Evolutionary conservation across 2,888 invertebrate genomes (phyloP), one percentile per base, ranked within the genome.

Genomic region (Ochropleura plecta): DNA sequence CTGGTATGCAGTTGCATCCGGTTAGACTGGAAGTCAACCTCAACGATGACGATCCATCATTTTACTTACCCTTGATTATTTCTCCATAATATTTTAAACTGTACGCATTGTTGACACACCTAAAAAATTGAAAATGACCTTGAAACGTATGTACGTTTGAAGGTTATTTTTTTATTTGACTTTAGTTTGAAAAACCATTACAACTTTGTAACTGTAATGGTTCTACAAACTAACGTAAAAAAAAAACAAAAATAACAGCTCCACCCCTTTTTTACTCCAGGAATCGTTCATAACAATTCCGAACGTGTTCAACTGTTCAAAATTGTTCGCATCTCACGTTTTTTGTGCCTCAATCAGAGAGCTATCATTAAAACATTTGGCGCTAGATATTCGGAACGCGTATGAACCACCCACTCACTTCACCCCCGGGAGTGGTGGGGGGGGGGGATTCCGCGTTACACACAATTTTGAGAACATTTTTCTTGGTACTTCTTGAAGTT

Each of bases 291-390:
- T 53, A 83, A 74, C 65, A 81, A 82, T 70, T 40, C 65, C 64
- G 71, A 66, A 79, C 85, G 76, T 72, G 74, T 80, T 73, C 67
- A 63, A 81, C 73, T 72, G 74, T 80, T 73, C 67, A 63, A 81
- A 81, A 83, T 81, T 71, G 76, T 79, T 78, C 69, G 20, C 76
- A 53, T 69, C 68, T 77, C 80, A 71, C 73, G 65, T 86, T 86
- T 85, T 83, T 86, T 76, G 77, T 77, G 55, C 72, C 63, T 78
- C 79, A 85, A 86, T 86, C 83, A 86, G 79, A 86, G 68, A 81
- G 81, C 85, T 76, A 86, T 86, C 81, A 86, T 86, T 86, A 83
- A 86, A 85, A 80, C 84, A 83, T 85, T 86, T 86, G 79, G 76
- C 75, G 76, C 72, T 82, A 76, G 78, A 79, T 80, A 88, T 86